Evolutionary conservation across 2,888 invertebrate genomes (phyloP), one percentile per base, ranked within the genome.

Genomic region (Sussaba pulchella): DNA sequence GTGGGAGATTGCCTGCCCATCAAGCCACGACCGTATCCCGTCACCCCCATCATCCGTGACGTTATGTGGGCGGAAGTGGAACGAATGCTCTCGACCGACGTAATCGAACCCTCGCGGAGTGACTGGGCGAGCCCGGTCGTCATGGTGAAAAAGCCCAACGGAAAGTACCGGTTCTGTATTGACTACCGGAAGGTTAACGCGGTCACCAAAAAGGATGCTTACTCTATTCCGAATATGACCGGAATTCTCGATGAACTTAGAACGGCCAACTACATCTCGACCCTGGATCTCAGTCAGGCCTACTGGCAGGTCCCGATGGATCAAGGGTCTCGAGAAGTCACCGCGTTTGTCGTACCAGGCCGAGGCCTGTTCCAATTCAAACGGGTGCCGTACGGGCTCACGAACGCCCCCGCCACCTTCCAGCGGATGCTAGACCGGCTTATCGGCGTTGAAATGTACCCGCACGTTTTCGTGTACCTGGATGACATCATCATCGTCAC

Each of bases 201-300:
- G 4, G 85, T 88, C 0, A 87, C 89, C 5, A 76, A 84, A 26
- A 82, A 82, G 41, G 81, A 83, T 17, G 72, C 71, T 0, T 59
- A 59, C 9, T 36, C 59, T 1, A 31, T 47, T 31, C 43, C 47
- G 63, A 21, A 63, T 21, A 43, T 63, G n/a, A 54, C 24, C 19
- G 57, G 19, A 0, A 89, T 87, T 10, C 71, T 89, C 26, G 85
- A 89, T 31, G 70, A 83, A 24, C 75, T 90, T 0, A 36, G 87
- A 4, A 82, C 86, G 41, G 87, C 88, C 8, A 74, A 82, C 43
- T 90, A 82, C 50, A 75, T 92, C n/a, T 82, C 85, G 1, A 88
- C 87, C 3, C 61, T 90, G 0, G 90, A 91, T 75, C 59, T 86
- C n/a, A 86, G 82, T 47, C 81, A 82, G 14, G 89, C 88, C 4